Base-by-base conservation (phyloP, 2,888 invertebrate genomes). In the Amphipyra berbera region DNA sequence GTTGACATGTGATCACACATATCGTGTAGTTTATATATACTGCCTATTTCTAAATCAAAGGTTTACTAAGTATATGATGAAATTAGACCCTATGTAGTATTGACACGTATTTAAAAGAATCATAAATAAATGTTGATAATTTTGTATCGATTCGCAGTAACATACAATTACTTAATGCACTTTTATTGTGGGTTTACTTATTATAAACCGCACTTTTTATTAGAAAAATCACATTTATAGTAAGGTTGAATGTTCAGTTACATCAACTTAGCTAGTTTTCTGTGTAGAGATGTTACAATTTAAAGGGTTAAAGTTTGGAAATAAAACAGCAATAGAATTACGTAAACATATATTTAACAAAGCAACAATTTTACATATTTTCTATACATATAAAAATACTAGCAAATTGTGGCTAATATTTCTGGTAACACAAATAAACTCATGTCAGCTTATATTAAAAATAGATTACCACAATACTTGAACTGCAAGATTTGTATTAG, bases 11-110 rank as follows among this genome's bases (percentile, higher is more conserved):
- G 86, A 85, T 78, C 66, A 74, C n/a, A 79, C 65, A 62, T 57
- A 75, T 76, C 59, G 67, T 68, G 73, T 78, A 76, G 76, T 79
- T 77, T 87, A 85, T 92, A 90, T 92, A 92, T 88, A 88, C 81
- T 78, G 76, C 65, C 60, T 67, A 78, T 92, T 91, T 86, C 91
- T 88, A 91, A 91, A 91, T 72, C 66, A 62, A 79, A 82, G 82
- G 84, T 87, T n/a, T 82, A 88, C 79, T 82, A 56, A 86, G 84
- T 83, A 81, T 47, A 63, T 90, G 83, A 84, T 72, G 88, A 76
- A 88, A 89, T 63, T 37, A 48, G 33, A 49, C 56, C 49, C 72
- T 81, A 80, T 65, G 53, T 65, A 69, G 66, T 68, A 48, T 61
- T 69, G 81, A 84, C 92, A 92, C 92, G 92, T 92, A 76, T 61